phyloP scores from a whole-genome alignment of 2,797 vertebrate species.

The Labeo calbasu region DNA sequence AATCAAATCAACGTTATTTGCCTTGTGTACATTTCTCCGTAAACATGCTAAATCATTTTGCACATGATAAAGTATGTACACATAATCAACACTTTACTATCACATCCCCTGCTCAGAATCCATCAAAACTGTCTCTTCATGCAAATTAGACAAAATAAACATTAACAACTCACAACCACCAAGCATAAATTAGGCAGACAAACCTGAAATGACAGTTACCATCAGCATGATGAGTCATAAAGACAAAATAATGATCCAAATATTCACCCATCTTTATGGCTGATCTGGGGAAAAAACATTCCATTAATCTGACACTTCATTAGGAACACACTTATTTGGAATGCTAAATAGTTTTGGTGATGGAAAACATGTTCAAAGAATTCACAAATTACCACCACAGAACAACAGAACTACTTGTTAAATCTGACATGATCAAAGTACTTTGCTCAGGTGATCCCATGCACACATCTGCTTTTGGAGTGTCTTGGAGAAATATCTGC shows the following conservation, averaged over 20 bases:
- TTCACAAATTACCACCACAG: neutral
- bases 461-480: neutral
- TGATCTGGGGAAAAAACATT: conserved; percentile 55
- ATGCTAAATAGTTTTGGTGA: conserved; percentile 64
- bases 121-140: conserved; percentile 54
- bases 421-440: neutral
- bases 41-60: neutral
- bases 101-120: conserved; percentile 53
- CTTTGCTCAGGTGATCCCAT: neutral
- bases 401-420: neutral
- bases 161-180: conserved; percentile 55
- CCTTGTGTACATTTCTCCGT: neutral
- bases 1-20: neutral
- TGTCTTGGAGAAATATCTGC: neutral
- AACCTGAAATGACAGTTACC: conserved; percentile 61
- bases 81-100: conserved; percentile 53
- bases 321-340: conserved; percentile 62
- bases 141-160: conserved; percentile 57
- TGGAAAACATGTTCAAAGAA: conserved; percentile 53
- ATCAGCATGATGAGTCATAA: conserved; percentile 63
- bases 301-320: conserved; percentile 64
- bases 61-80: conserved; percentile 4
- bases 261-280: conserved; percentile 60
- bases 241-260: conserved; percentile 63
- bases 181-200: conserved; percentile 58